A percentile compares a stretch with the other conserved stretches of the same genome.
Conservation (phyloP, 2,888 invertebrate genomes). For the Thereva unica region DNA sequence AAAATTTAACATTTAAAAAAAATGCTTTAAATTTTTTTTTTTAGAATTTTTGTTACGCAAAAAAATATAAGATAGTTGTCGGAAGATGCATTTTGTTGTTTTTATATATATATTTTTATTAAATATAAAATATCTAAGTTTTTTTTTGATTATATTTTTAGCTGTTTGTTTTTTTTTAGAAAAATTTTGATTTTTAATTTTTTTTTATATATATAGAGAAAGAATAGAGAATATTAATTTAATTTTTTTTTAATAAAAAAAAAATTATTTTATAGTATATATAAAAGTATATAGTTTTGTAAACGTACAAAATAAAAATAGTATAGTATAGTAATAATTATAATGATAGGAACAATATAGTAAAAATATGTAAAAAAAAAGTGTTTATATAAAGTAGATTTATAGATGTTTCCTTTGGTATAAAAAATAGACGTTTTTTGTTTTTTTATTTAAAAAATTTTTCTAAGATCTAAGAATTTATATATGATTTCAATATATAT, state of each 20-base stretch:
- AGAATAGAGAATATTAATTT: too few species aligned
- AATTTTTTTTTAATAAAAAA: too few species aligned
- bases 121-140: slow-evolving; percentile 28
- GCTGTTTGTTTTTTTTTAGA: slow-evolving; percentile 6
- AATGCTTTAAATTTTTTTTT: not conserved
- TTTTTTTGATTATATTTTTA: slow-evolving; percentile 35
- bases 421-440: too few species aligned
- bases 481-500: too few species aligned
- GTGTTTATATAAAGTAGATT: too few species aligned
- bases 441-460: too few species aligned
- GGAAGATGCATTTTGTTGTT: slow-evolving; percentile 46
- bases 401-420: too few species aligned
- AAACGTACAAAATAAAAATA: slow-evolving; percentile 19
- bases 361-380: not conserved
- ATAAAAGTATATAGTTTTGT: slow-evolving; percentile 12
- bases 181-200: not conserved
- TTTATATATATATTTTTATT: slow-evolving; percentile 30
- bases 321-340: not conserved
- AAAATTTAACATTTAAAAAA: not conserved
- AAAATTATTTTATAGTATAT: slow-evolving; percentile 9
- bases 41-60: slow-evolving; percentile 3
- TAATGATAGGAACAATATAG: slow-evolving; percentile 12
- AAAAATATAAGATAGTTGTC: slow-evolving; percentile 44
- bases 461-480: too few species aligned
- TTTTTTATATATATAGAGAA: too few species aligned